Percentiles rank a stretch among this genome's conserved stretches.
Conservation (phyloP, 2,113 vertebrate species). For the Pelecanus crispus region DNA sequence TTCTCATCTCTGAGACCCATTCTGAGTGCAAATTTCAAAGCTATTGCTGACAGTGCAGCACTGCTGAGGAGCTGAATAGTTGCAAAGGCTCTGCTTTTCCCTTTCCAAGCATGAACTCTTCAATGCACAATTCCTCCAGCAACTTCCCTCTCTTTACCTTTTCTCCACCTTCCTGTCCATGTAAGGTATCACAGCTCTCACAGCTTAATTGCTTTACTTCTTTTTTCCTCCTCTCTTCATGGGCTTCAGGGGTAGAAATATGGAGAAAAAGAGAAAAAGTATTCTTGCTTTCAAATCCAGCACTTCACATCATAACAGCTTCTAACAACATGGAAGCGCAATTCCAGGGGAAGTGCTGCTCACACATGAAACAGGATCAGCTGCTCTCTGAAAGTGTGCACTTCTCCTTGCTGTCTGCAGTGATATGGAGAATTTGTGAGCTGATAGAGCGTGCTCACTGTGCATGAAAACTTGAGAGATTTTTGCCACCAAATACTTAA, state of each 20-base stretch:
- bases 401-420: not conserved
- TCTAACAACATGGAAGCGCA: not conserved
- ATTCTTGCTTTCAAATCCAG: not conserved
- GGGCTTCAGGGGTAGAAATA: not conserved
- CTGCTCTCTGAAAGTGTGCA: not conserved
- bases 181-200: not conserved
- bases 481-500: not conserved
- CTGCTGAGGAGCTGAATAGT: not conserved
- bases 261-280: not conserved
- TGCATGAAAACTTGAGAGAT: not conserved
- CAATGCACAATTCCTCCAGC: not conserved
- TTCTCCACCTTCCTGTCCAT: not conserved
- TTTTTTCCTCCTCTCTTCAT: not conserved
- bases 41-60: not conserved
- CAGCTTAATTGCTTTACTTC: not conserved
- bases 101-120: not conserved
- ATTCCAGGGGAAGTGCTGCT: not conserved
- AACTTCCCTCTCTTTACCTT: not conserved
- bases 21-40: not conserved
- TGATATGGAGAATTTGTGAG: not conserved
- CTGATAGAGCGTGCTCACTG: not conserved
- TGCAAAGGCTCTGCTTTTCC: not conserved
- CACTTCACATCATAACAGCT: not conserved
- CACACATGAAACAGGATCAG: not conserved
- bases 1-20: not conserved